phyloP scores from a whole-genome alignment of 2,888 invertebrate genomes.

The Chromoteleia sp. region DNA sequence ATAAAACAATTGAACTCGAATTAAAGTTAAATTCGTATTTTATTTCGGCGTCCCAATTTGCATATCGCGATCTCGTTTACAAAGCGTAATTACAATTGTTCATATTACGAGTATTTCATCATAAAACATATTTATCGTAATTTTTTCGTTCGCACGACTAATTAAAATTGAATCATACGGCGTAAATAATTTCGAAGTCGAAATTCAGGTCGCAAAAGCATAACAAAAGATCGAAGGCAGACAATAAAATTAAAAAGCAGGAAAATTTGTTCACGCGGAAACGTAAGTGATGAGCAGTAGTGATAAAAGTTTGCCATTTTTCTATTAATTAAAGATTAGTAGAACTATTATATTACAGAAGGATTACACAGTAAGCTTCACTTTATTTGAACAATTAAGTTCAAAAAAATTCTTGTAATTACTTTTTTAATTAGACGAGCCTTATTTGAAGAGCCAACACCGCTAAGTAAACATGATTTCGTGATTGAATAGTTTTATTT shows the following conservation, averaged over 20 bases:
- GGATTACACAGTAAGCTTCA: conserved; percentile 36
- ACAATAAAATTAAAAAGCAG: conserved; percentile 8
- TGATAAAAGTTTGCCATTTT: conserved; percentile 41
- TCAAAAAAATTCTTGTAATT: conserved; percentile 46
- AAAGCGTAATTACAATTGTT: conserved; percentile 22
- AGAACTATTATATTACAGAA: conserved; percentile 24
- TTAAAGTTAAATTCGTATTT: conserved; percentile 26
- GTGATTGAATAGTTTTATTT: conserved; percentile 64
- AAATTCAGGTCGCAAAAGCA: conserved; percentile 14
- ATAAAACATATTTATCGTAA: conserved; percentile 17
- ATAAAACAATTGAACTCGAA: conserved; percentile 22
- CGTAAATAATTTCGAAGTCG: conserved; percentile 21
- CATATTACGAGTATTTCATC: conserved; percentile 13
- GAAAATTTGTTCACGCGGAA: conserved; percentile 17
- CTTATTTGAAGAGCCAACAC: conserved; percentile 52
- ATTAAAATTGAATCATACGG: conserved; percentile 32
- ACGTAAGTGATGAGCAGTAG: conserved; percentile 7
- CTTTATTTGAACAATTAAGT: conserved; percentile 46
- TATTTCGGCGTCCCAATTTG: conserved; percentile 1
- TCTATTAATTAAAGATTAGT: conserved; percentile 51
- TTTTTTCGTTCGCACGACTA: conserved; percentile 2
- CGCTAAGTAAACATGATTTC: conserved; percentile 57
- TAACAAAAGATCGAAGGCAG: conserved; percentile 1
- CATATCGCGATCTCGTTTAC: conserved; percentile 17
- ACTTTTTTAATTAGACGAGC: conserved; percentile 59